Conservation (phyloP, 2,113 vertebrate genomes). For the Romanogobio albipinnatus region DNA sequence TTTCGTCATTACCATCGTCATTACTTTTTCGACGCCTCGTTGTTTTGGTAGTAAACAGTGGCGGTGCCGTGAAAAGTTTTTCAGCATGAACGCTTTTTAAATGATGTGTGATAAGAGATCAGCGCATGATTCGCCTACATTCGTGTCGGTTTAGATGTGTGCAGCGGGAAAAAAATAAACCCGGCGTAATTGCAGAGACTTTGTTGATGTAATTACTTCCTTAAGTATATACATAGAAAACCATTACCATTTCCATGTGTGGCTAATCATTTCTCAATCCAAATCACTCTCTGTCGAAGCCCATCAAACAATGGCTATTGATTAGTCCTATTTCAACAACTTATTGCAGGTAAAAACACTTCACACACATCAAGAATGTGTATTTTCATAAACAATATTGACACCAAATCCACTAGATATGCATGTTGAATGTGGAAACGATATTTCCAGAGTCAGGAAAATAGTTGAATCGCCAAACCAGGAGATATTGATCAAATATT, state of each 20-base stretch:
- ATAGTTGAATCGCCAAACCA: not conserved
- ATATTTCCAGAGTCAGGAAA: not conserved
- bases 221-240: conserved; percentile 71
- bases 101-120: conserved; percentile 60
- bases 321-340: conserved; percentile 31
- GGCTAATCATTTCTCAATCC: conserved; percentile 64
- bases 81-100: conserved; percentile 55
- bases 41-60: conserved; percentile 42
- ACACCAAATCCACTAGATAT: not conserved
- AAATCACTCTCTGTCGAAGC: conserved; percentile 54
- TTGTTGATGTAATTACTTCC: conserved; percentile 77
- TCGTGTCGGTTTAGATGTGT: conserved; percentile 60
- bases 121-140: conserved; percentile 55
- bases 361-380: not conserved
- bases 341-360: conserved; percentile 45
- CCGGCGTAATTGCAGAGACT: conserved; percentile 69
- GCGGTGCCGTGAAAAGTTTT: conserved; percentile 41
- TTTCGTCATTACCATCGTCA: not conserved
- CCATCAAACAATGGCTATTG: conserved; percentile 51
- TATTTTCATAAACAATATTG: conserved; percentile 11
- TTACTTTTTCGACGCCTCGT: not conserved
- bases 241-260: conserved; percentile 72
- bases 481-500: not conserved
- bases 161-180: conserved; percentile 74
- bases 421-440: not conserved